phyloP scores from a whole-genome alignment of 2,797 vertebrate species.

The Protonibea diacanthus region DNA sequence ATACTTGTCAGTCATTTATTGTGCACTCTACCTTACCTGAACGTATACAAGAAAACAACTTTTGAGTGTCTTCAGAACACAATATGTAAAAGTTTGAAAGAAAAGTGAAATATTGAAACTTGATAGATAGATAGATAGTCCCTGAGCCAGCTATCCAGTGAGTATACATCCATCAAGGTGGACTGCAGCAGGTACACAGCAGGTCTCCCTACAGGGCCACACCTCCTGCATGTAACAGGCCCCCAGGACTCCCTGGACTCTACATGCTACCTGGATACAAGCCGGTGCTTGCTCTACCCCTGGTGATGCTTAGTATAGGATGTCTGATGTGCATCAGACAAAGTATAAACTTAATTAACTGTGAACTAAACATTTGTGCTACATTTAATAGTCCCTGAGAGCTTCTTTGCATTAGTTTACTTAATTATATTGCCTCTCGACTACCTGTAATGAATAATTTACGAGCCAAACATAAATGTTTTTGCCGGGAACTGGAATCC shows the following conservation, averaged over 20 bases:
- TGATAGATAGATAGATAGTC: neutral
- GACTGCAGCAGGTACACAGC: constrained; percentile 13
- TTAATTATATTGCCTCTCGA: constrained; percentile 69
- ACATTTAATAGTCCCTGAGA: constrained; percentile 71
- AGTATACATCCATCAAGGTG: constrained; percentile 31
- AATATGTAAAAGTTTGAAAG: constrained; percentile 11
- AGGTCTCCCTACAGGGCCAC: constrained; percentile 14
- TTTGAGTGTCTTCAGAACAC: neutral
- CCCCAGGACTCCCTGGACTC: constrained; percentile 22
- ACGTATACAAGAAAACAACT: constrained; percentile 10
- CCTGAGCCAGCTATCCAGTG: constrained; percentile 11
- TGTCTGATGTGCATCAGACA: constrained; percentile 61
- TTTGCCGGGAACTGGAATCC: constrained; percentile 59
- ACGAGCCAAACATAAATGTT: constrained; percentile 53
- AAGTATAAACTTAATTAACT: constrained; percentile 70
- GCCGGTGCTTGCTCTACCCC: constrained; percentile 32
- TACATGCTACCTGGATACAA: constrained; percentile 46
- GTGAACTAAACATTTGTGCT: constrained; percentile 70
- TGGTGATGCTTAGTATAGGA: constrained; percentile 40
- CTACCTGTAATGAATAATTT: constrained; percentile 76
- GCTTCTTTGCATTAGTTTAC: constrained; percentile 73
- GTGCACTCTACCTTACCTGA: constrained; percentile 6
- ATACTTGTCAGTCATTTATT: constrained; percentile 29
- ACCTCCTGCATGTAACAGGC: constrained; percentile 12
- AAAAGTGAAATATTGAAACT: constrained; percentile 21